These are phyloP conservation scores for Connochaetes taurinus DNA, from an alignment of 2,113 vertebrate genomes.

Conservation along the genomic window DNA sequence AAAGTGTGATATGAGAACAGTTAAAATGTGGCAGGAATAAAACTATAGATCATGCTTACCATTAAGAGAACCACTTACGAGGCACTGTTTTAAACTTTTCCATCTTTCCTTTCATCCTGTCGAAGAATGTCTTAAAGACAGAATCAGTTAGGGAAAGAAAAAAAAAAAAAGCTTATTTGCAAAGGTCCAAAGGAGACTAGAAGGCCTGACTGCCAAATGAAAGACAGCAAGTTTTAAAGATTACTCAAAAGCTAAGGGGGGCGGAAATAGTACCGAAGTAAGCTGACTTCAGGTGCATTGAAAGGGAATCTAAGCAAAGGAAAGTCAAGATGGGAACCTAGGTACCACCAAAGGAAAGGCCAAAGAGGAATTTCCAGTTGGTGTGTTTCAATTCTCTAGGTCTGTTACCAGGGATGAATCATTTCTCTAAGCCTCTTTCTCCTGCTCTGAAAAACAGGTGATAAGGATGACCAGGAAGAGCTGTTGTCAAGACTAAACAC, in stretches of 20 bases:
- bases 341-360: neutral
- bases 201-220: neutral
- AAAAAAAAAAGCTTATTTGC: neutral
- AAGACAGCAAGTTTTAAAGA: neutral
- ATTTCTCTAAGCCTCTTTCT: slow-evolving; percentile 12
- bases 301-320: neutral
- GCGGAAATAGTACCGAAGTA: neutral
- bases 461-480: neutral
- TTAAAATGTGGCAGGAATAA: neutral
- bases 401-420: neutral
- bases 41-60: neutral
- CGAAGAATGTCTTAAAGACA: neutral
- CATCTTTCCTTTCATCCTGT: neutral
- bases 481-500: neutral
- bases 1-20: neutral
- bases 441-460: neutral
- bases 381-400: neutral
- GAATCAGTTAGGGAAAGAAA: neutral
- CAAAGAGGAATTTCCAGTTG: neutral
- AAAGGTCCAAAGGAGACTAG: neutral
- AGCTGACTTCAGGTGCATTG: neutral
- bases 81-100: neutral
- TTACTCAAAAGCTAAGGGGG: neutral
- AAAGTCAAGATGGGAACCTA: neutral
- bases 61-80: neutral